These are phyloP conservation scores for Platycheirus albimanus DNA, from an alignment of 2,888 invertebrate genomes.

Conservation along the genomic window DNA sequence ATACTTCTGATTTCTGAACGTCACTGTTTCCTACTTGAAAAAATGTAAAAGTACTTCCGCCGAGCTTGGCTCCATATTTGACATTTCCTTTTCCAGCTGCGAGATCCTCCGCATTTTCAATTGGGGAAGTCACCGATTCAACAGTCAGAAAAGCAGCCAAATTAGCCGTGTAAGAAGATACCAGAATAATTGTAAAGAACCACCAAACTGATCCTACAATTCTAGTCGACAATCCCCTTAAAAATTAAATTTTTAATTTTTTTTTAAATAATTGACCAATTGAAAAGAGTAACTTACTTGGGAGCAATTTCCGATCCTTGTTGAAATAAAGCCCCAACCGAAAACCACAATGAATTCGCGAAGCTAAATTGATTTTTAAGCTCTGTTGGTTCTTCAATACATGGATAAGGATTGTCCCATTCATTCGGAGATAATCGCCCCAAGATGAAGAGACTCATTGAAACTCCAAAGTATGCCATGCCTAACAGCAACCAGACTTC, in stretches of 20 bases:
- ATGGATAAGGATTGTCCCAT: slow-evolving; percentile 94
- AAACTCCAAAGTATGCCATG: slow-evolving; percentile 91
- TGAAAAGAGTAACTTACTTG: slow-evolving; percentile 84
- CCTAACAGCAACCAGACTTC: slow-evolving; percentile 94
- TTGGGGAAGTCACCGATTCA: slow-evolving; percentile 88
- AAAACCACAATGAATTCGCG: slow-evolving; percentile 94
- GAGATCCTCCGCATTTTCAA: slow-evolving; percentile 92
- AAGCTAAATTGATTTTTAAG: slow-evolving; percentile 93
- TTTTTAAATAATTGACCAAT: not conserved
- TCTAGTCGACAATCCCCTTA: slow-evolving; percentile 92
- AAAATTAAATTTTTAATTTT: too few relatives aligned
- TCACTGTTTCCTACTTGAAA: slow-evolving; percentile 87
- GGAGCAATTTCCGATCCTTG: slow-evolving; percentile 95
- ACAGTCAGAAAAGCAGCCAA: slow-evolving; percentile 95
- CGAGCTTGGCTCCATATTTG: slow-evolving; percentile 92
- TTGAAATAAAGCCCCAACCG: slow-evolving; percentile 91
- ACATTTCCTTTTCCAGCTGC: slow-evolving; percentile 90
- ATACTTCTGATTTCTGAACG: not conserved
- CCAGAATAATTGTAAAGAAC: slow-evolving; percentile 92
- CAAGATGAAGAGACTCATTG: slow-evolving; percentile 90
- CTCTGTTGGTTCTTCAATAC: slow-evolving; percentile 91
- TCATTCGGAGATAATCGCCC: slow-evolving; percentile 93
- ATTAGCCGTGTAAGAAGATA: slow-evolving; percentile 94
- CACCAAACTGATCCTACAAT: slow-evolving; percentile 94
- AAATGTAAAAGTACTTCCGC: slow-evolving; percentile 94